Conservation (phyloP, 2,113 vertebrate genomes). For the Coptodon bakossiorum region DNA sequence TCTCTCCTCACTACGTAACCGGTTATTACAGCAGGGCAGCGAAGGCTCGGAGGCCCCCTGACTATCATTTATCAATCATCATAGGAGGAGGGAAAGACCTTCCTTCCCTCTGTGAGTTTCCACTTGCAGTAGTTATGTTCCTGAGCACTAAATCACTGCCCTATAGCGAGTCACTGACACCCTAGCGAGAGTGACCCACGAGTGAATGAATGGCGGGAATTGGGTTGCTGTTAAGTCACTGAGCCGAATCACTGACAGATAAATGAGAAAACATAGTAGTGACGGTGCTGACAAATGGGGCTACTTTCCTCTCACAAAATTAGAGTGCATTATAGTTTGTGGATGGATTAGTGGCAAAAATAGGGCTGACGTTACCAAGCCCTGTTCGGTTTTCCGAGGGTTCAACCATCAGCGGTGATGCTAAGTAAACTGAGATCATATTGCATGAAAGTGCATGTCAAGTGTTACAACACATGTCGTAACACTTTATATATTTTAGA, state of each 20-base stretch:
- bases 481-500: background rate
- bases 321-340: conserved; percentile 24
- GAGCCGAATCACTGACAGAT: conserved; percentile 47
- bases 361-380: conserved; percentile 25
- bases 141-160: conserved; percentile 49
- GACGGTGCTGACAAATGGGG: conserved; percentile 51
- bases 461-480: background rate
- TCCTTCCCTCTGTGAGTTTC: conserved; percentile 42
- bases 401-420: background rate
- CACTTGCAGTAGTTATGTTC: conserved; percentile 42
- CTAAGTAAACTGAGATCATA: background rate
- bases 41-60: conserved; percentile 8
- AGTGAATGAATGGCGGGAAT: conserved; percentile 37
- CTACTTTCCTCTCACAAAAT: conserved; percentile 34
- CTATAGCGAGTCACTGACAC: conserved; percentile 14
- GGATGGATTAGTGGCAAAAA: conserved; percentile 52
- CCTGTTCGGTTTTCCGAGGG: conserved; percentile 2
- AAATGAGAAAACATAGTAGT: conserved; percentile 51
- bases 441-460: background rate
- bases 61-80: conserved; percentile 64
- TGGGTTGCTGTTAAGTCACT: conserved; percentile 44
- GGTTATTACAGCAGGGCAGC: conserved; percentile 38
- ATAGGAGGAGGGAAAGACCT: conserved; percentile 9
- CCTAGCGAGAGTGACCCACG: background rate
- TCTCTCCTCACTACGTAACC: conserved; percentile 30